A percentile compares a stretch with the other conserved stretches of the same genome.
These are phyloP conservation scores for Maniola hyperantus DNA, from an alignment of 2,888 invertebrate genomes.

Conservation along the genomic window DNA sequence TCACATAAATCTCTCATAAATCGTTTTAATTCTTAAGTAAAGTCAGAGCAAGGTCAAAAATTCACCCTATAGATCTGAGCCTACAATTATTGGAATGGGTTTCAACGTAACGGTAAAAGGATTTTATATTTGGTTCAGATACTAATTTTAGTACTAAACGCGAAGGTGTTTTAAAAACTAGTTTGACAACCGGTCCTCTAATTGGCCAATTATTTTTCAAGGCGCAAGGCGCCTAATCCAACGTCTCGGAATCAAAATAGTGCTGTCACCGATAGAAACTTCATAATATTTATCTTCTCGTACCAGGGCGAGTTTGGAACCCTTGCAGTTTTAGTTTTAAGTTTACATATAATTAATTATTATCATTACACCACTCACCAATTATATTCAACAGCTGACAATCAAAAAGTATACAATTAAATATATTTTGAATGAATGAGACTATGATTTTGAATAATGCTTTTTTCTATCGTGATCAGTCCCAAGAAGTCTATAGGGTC, in stretches of 20 bases:
- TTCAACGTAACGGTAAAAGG: slow-evolving; percentile 35
- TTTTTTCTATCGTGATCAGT: too few relatives aligned
- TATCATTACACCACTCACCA: too few relatives aligned
- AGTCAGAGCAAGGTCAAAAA: neutral
- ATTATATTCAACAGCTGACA: too few relatives aligned
- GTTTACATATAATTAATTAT: too few relatives aligned
- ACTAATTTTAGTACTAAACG: slow-evolving; percentile 14
- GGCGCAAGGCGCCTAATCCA: slow-evolving; percentile 32
- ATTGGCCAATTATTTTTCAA: slow-evolving; percentile 36
- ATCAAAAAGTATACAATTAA: too few relatives aligned
- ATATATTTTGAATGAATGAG: too few relatives aligned
- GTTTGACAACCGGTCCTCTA: slow-evolving; percentile 33
- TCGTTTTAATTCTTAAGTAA: neutral
- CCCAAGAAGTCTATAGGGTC: too few relatives aligned
- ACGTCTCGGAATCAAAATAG: neutral
- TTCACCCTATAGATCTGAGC: neutral
- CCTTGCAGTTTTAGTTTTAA: too few relatives aligned
- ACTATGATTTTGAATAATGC: too few relatives aligned
- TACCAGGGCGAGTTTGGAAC: too few relatives aligned
- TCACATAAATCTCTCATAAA: too few relatives aligned
- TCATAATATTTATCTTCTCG: neutral
- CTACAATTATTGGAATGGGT: slow-evolving; percentile 36
- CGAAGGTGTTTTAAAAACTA: slow-evolving; percentile 27
- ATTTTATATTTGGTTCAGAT: slow-evolving; percentile 23
- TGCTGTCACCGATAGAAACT: neutral